Base-by-base conservation (phyloP, 1,140 invertebrate genomes). In the Heliconius hewitsoni region DNA sequence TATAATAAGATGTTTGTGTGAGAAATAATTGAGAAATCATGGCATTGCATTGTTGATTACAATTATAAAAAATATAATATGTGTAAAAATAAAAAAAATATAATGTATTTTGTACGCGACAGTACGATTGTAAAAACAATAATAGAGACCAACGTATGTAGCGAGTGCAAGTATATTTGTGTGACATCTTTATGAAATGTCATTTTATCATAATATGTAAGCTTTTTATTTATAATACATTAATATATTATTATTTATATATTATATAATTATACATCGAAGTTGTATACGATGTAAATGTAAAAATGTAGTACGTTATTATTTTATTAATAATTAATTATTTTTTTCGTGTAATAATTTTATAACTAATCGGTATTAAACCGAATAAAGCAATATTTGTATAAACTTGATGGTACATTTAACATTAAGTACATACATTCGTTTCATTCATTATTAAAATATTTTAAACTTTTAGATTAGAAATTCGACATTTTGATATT, bases 91-190 rank as follows among this genome's bases (percentile, higher is more conserved):
- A 71, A 72, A 70, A 50, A n/a, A 76, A 78, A 81, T 16, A 39
- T 78, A 74, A n/a, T 39, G 74, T 81, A 83, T 83, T 83, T 85
- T 88, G 80, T 86, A 85, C 84, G 84, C 84, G 86, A 89, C 86
- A 87, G 87, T 88, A 90, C 76, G 79, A 84, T 81, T 86, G 82
- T 88, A 88, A 88, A 84, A 83, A 89, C 86, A 88, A 90, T 89
- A 87, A 85, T 79, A 86, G 78, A 85, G 85, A 87, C 87, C 86
- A 89, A 85, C 76, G 77, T 73, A 60, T 81, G 73, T 77, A 81
- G 55, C 74, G 76, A 77, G 75, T 71, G 37, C 71, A 70, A 73
- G 74, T 84, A 80, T 83, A 81, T 83, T 81, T 84, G 80, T 81
- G 73, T 80, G 77, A 84, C 55, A 60, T 75, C 71, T 52, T 78